Evolutionary conservation across 2,113 vertebrate species (phyloP).

Genomic region (Phoxinus phoxinus): DNA sequence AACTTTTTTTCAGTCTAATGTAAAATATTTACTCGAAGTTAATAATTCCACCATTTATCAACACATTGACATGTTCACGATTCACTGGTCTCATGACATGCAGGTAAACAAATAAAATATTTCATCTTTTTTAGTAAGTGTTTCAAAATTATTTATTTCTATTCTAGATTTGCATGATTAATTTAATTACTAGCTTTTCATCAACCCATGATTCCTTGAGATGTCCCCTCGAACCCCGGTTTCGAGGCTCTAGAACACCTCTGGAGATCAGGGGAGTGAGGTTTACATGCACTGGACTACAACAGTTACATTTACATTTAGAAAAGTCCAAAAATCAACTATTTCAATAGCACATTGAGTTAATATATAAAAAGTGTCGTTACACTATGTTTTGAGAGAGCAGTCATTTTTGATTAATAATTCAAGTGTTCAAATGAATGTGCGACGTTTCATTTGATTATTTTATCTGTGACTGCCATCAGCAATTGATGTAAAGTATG

Average conservation of each 20-base stretch:
- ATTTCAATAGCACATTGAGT: neutral
- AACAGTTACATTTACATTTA: neutral
- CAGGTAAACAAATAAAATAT: neutral
- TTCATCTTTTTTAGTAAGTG: too few species aligned
- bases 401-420: neutral
- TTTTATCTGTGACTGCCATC: neutral
- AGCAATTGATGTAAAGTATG: neutral
- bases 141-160: too few species aligned
- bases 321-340: neutral
- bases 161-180: too few species aligned
- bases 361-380: neutral
- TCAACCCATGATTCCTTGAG: neutral
- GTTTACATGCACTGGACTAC: too few species aligned
- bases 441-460: neutral
- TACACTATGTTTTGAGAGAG: neutral
- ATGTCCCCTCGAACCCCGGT: too few species aligned
- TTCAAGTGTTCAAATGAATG: neutral
- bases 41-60: neutral
- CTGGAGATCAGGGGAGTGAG: too few species aligned
- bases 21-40: neutral
- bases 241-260: too few species aligned
- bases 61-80: neutral
- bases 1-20: neutral
- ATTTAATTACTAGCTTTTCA: neutral
- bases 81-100: neutral